Base-by-base conservation (phyloP, 1,140 invertebrate species). In the Pachypsylla venusta region DNA sequence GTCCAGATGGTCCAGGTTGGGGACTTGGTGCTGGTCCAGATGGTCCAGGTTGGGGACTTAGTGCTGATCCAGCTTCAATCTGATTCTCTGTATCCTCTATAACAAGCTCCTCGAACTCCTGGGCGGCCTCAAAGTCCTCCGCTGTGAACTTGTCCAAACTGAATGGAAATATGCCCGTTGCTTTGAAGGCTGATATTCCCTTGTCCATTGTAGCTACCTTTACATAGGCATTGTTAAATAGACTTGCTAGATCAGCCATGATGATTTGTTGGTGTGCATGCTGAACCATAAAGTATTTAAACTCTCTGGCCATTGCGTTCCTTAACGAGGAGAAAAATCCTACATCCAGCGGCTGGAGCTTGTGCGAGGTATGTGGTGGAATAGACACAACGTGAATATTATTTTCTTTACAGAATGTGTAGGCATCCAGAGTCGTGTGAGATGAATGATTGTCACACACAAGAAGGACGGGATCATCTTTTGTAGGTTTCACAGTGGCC, bases 331-430 rank as follows among this genome's bases (percentile, higher is more conserved):
- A 35, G 42, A 48, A 48, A 22, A 19, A 19, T 48, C 42, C 42
- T 12, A 57, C 19, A 35, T 73, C 72, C 14, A 75, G 63, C 2
- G 72, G 73, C 55, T 73, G 71, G 16, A 74, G 62, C 60, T 67
- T 69, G 56, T 63, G 60, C 24, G 53, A 57, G 16, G 59, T 60
- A 40, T 63, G 62, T 25, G 62, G 60, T 13, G 42, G 62, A 48
- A 61, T 25, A 1, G 30, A 35, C 16, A 35, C 30, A 12, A 12
- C 16, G n/a, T 35, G 30, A 35, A 35, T 48, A 22, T 48, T 48
- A 19, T 48, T 48, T 48, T 48, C 42, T 48, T 48, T 48, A 22
- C 42, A 48, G 42, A 48, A 48, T 48, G 42, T 48, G 42, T 10
- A 48, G 22, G 42, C 42, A n/a, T 48, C 42, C 42, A 48, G 42